A percentile compares a stretch with the other conserved stretches of the same genome.
Evolutionary conservation across 2,888 invertebrate genomes (phyloP).

Genomic region (Uropetala carovei): DNA sequence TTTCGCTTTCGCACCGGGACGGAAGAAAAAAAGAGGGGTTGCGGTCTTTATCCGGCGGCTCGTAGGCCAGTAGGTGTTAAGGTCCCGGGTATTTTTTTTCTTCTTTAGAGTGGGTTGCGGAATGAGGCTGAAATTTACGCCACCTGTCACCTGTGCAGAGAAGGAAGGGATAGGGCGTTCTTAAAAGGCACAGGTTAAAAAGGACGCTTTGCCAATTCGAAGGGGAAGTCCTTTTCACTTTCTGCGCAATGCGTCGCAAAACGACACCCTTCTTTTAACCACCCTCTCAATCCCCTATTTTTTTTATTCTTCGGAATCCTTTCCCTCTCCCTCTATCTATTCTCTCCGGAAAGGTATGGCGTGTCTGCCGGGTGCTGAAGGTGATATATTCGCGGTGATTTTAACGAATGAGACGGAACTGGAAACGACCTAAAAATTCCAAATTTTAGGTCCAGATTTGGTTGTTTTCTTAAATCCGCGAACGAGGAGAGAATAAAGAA

Average conservation of each 20-base stretch:
- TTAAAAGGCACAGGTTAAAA: background rate
- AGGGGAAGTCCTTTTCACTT: background rate
- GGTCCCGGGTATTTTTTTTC: background rate
- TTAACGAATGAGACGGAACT: too few relatives aligned
- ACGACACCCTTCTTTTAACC: background rate
- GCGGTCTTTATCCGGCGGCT: background rate
- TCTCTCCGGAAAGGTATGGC: too few relatives aligned
- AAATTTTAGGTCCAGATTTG: too few relatives aligned
- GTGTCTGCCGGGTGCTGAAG: too few relatives aligned
- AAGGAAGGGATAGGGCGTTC: background rate
- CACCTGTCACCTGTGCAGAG: conserved; percentile 29
- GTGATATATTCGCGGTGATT: too few relatives aligned
- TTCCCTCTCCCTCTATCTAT: too few relatives aligned
- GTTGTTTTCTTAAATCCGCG: too few relatives aligned
- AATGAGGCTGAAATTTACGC: conserved; percentile 48
- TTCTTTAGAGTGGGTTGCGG: background rate
- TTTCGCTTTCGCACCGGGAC: background rate
- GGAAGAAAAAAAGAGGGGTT: too few relatives aligned
- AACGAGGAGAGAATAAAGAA: too few relatives aligned
- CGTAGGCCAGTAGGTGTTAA: background rate
- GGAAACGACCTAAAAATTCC: too few relatives aligned
- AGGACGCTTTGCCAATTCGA: background rate
- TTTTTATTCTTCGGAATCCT: background rate
- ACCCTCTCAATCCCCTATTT: background rate
- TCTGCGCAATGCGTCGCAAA: background rate